A percentile compares a stretch with the other conserved stretches of the same genome.
Conservation (phyloP, 2,888 invertebrate genomes). For the Noctua janthe region DNA sequence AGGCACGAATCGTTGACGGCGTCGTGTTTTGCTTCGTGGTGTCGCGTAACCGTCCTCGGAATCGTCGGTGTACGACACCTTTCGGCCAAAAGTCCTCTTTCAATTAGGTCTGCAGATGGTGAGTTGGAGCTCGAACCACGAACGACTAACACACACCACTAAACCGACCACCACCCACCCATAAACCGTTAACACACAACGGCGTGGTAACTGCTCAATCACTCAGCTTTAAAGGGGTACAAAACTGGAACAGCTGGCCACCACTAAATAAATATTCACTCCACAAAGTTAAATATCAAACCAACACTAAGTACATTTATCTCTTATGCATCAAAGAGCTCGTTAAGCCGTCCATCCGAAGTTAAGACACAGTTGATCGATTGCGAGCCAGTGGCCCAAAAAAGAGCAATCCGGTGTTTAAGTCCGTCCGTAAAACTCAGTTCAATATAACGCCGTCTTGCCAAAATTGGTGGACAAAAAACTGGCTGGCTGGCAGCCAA, state of each 20-base stretch:
- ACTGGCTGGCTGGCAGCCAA: slow-evolving; percentile 44
- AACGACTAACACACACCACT: too few relatives aligned
- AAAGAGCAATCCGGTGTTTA: slow-evolving; percentile 44
- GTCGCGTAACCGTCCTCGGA: too few relatives aligned
- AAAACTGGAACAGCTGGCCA: slow-evolving; percentile 1
- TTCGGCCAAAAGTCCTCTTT: too few relatives aligned
- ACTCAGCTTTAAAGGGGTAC: background rate
- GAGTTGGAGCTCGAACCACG: too few relatives aligned
- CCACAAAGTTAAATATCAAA: slow-evolving; percentile 28
- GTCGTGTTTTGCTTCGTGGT: too few relatives aligned
- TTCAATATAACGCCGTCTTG: slow-evolving; percentile 44
- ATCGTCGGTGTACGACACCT: too few relatives aligned
- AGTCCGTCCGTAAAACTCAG: slow-evolving; percentile 40
- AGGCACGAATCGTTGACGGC: too few relatives aligned
- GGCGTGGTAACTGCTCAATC: background rate
- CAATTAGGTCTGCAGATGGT: too few relatives aligned
- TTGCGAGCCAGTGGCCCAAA: slow-evolving; percentile 46
- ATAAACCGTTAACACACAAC: background rate
- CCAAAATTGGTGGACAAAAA: slow-evolving; percentile 52
- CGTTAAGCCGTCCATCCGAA: slow-evolving; percentile 54
- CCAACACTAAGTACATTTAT: slow-evolving; percentile 43
- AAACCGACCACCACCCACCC: too few relatives aligned
- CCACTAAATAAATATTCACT: slow-evolving; percentile 7
- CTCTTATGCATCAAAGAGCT: slow-evolving; percentile 56
- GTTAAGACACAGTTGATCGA: slow-evolving; percentile 62